Percentiles rank a stretch among this genome's conserved stretches.
These are phyloP conservation scores for Danio aesculapii DNA, from an alignment of 2,797 vertebrate species.

Conservation along the genomic window DNA sequence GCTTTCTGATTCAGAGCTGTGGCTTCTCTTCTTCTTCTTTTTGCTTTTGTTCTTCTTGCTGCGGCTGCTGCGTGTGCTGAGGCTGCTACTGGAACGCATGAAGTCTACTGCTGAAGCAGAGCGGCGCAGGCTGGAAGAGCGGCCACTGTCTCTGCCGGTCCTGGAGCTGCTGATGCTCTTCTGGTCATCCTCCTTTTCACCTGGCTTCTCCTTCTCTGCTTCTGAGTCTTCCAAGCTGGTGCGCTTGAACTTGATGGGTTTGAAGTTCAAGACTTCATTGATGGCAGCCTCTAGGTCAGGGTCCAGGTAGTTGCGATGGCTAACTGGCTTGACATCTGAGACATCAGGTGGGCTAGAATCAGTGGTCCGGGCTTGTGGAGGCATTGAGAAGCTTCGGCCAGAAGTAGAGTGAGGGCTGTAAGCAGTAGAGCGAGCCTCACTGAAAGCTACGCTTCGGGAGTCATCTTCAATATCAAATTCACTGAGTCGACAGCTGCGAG, in stretches of 20 bases:
- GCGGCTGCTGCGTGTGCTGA: slow-evolving; percentile 70
- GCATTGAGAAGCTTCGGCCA: slow-evolving; percentile 91
- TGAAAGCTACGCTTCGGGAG: slow-evolving; percentile 77
- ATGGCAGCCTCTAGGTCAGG: slow-evolving; percentile 95
- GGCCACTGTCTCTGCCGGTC: slow-evolving; percentile 58
- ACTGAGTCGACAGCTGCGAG: slow-evolving; percentile 82
- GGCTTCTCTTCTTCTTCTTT: slow-evolving; percentile 76
- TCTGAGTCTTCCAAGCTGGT: slow-evolving; percentile 86
- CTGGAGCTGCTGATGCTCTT: slow-evolving; percentile 71
- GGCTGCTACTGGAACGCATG: slow-evolving; percentile 70
- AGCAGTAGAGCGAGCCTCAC: slow-evolving; percentile 76
- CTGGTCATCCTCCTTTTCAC: slow-evolving; percentile 67
- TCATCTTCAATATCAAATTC: slow-evolving; percentile 85
- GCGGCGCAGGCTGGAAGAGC: slow-evolving; percentile 77
- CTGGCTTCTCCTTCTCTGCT: slow-evolving; percentile 70
- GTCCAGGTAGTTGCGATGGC: slow-evolving; percentile 90
- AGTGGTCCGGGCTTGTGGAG: slow-evolving; percentile 78
- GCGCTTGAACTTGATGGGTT: slow-evolving; percentile 84
- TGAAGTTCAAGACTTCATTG: slow-evolving; percentile 93
- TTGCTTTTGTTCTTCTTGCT: slow-evolving; percentile 75
- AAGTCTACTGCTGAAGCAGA: slow-evolving; percentile 88
- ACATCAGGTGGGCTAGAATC: slow-evolving; percentile 67
- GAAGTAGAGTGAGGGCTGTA: slow-evolving; percentile 82
- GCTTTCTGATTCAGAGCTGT: slow-evolving; percentile 74
- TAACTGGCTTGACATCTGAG: slow-evolving; percentile 74